phyloP scores from a whole-genome alignment of 2,113 vertebrate species.

The Solenodon paradoxus region DNA sequence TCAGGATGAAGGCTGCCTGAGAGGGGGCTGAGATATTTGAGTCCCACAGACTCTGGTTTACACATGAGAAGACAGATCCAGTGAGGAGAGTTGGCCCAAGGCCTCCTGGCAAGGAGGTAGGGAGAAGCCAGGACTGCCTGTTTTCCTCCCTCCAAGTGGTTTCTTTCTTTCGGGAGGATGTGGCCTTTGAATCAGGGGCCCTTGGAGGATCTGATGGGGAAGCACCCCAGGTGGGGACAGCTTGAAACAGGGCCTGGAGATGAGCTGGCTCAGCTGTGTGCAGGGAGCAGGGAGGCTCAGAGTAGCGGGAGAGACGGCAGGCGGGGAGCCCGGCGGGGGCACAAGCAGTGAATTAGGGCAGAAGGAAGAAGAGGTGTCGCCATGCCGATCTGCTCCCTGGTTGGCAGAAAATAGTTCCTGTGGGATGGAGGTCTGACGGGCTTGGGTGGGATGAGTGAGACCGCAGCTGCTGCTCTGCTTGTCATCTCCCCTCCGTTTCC shows the following conservation, averaged over 20 bases:
- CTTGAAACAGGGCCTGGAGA: not conserved
- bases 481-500: not conserved
- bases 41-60: not conserved
- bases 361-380: not conserved
- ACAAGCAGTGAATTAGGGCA: not conserved
- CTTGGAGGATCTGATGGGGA: not conserved
- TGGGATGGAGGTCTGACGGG: not conserved
- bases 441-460: not conserved
- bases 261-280: not conserved
- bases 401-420: not conserved
- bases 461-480: not conserved
- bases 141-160: fast-evolving
- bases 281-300: not conserved
- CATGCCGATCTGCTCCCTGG: not conserved
- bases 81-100: not conserved
- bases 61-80: not conserved
- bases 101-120: no score
- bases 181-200: not conserved
- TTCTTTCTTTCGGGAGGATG: not conserved
- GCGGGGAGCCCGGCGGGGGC: not conserved
- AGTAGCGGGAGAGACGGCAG: not conserved
- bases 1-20: not conserved
- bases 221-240: not conserved
- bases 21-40: not conserved
- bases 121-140: not conserved